phyloP scores from a whole-genome alignment of 2,797 vertebrate species.

The Sebastiscus tertius region DNA sequence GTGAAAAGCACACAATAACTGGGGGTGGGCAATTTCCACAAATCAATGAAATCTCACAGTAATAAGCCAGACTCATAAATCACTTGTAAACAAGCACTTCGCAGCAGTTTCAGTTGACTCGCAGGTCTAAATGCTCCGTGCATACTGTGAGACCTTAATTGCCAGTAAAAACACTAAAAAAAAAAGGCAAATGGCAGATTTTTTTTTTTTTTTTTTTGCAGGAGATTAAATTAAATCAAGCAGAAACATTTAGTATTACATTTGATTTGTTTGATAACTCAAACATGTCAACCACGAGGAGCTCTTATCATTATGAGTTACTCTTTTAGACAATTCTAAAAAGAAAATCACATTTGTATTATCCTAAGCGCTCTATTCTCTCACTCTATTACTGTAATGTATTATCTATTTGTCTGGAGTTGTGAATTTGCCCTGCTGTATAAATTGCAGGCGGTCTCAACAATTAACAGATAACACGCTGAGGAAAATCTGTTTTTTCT shows the following conservation, averaged over 20 bases:
- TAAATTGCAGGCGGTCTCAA: neutral
- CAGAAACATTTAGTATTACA: neutral
- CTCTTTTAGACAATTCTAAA: neutral
- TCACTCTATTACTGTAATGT: neutral
- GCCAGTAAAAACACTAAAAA: conserved; percentile 24
- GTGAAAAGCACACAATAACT: conserved; percentile 62
- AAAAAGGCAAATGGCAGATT: conserved; percentile 20
- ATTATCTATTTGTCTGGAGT: neutral
- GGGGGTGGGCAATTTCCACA: conserved; percentile 63
- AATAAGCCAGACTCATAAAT: conserved; percentile 69
- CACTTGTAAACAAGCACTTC: conserved; percentile 72
- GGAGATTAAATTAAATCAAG: neutral
- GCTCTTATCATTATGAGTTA: neutral
- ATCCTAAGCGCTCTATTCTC: neutral
- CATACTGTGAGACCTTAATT: conserved; percentile 34
- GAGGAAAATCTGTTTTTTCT: neutral
- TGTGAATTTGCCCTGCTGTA: neutral
- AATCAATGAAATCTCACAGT: conserved; percentile 73
- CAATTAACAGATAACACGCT: neutral
- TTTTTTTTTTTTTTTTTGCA: neutral
- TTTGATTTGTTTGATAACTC: neutral
- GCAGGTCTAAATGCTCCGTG: conserved; percentile 46
- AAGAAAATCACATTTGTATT: neutral
- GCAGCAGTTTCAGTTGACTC: conserved; percentile 46
- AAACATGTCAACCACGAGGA: neutral